phyloP scores from a whole-genome alignment of 2,888 invertebrate species.

The Labia minor region DNA sequence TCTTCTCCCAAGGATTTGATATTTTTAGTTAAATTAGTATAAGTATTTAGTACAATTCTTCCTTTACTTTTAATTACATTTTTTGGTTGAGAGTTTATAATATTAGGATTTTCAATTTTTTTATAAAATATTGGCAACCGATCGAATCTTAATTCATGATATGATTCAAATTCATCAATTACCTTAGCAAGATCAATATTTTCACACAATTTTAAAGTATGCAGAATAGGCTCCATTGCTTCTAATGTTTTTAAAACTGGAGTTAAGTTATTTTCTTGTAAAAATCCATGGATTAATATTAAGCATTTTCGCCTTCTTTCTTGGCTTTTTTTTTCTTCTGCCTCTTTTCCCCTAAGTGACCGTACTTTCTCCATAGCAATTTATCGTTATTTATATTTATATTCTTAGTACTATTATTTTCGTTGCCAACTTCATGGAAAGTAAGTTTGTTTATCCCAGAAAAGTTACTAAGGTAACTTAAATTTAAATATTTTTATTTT shows the following conservation, averaged over 20 bases:
- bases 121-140: conserved; percentile 74
- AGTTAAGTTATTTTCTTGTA: background rate
- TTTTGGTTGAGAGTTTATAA: background rate
- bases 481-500: background rate
- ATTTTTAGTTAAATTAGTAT: background rate
- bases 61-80: background rate
- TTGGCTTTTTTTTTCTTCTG: background rate
- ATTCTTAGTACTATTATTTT: too few relatives aligned
- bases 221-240: background rate
- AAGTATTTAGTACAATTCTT: background rate
- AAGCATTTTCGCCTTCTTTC: background rate
- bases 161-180: conserved; percentile 78
- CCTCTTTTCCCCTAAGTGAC: background rate
- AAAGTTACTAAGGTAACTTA: background rate
- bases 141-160: conserved; percentile 73
- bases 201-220: conserved; percentile 58
- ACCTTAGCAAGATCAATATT: conserved; percentile 84
- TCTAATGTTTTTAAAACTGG: background rate
- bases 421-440: too few relatives aligned
- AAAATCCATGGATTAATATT: background rate
- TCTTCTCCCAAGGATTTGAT: background rate
- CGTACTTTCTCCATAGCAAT: background rate
- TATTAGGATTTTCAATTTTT: conserved; percentile 33
- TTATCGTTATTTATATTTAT: too few relatives aligned
- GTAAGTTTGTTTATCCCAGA: background rate